phyloP scores from a whole-genome alignment of 1,140 invertebrate species.

The Heliconius himera region DNA sequence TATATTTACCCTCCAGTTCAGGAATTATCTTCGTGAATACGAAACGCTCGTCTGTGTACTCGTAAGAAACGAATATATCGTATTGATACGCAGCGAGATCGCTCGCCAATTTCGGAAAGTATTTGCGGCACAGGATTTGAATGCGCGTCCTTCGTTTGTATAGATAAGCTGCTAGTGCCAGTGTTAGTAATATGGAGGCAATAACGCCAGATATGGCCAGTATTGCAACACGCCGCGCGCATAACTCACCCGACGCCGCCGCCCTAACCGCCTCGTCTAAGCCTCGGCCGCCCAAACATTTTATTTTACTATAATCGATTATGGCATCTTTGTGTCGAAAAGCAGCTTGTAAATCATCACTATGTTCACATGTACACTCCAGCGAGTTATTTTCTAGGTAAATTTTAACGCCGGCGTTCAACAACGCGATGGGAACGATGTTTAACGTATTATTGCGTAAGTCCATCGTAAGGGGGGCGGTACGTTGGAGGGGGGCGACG shows the following conservation, averaged over 20 bases:
- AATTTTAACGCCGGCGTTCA: neutral
- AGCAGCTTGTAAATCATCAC: neutral
- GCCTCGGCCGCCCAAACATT: neutral
- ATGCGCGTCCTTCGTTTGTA: neutral
- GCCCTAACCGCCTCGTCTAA: neutral
- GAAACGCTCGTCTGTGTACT: neutral
- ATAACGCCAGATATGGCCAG: neutral
- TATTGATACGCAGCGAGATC: neutral
- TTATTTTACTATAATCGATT: neutral
- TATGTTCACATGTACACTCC: neutral
- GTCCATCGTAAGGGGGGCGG: neutral
- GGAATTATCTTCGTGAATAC: neutral
- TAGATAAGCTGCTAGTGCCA: neutral
- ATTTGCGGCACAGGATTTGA: neutral
- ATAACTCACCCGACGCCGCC: neutral
- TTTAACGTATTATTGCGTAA: neutral
- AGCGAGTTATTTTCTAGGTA: neutral
- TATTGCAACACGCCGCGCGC: neutral
- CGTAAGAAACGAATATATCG: neutral
- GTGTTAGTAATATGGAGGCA: neutral
- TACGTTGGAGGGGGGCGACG: neutral
- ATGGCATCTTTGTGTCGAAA: neutral
- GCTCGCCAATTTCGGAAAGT: neutral
- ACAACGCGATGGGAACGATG: neutral
- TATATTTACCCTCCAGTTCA: neutral